Conservation (phyloP, 2,797 vertebrate genomes). For the Podarcis lilfordi region DNA sequence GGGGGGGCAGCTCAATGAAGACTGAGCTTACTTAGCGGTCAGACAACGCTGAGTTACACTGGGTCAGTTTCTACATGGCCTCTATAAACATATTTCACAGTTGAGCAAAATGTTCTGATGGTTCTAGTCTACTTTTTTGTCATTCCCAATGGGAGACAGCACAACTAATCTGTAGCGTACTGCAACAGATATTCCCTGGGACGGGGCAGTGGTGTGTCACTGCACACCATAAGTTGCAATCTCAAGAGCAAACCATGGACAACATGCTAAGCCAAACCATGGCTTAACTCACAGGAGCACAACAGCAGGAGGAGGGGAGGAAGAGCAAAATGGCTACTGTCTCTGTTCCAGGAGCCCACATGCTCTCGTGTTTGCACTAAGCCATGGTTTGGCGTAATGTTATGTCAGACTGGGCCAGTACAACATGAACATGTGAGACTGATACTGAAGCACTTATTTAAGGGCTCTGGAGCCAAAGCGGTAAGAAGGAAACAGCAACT, state of each 20-base stretch:
- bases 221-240: not conserved
- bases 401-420: not conserved
- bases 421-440: not conserved
- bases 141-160: not conserved
- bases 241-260: too few relatives aligned
- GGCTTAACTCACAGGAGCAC: too few relatives aligned
- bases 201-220: not conserved
- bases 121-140: not conserved
- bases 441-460: conserved; percentile 36
- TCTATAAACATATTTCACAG: not conserved
- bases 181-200: not conserved
- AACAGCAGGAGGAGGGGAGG: too few relatives aligned
- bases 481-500: not conserved
- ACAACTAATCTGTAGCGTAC: not conserved
- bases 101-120: not conserved
- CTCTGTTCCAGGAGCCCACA: too few relatives aligned
- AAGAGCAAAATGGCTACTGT: too few relatives aligned
- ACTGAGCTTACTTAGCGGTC: too few relatives aligned
- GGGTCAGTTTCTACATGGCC: not conserved
- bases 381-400: too few relatives aligned
- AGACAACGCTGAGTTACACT: not conserved
- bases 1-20: too few relatives aligned
- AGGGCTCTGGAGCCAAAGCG: conserved; percentile 24
- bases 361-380: too few relatives aligned
- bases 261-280: too few relatives aligned